Evolutionary conservation across 2,888 invertebrate species (phyloP), one percentile per base, ranked within the genome.

Genomic region (Coelopa pilipes): DNA sequence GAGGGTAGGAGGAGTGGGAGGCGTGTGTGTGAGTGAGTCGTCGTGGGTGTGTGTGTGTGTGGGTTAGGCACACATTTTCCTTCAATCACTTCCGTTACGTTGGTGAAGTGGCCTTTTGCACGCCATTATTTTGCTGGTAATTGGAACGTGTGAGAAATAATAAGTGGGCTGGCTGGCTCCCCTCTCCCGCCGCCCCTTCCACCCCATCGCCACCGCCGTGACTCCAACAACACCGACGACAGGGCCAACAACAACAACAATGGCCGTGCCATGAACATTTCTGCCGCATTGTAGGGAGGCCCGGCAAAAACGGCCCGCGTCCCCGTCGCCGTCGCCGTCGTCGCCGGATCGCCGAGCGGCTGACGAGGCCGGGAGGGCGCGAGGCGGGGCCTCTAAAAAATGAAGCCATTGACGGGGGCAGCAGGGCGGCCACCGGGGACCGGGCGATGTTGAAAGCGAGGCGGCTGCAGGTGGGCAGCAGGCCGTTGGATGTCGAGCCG

Each of bases 141-240:
- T 85, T 85, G 85, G 85, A 84, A 84, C 86, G 85, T 85, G 85
- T 85, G 85, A 85, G 85, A 84, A 85, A 85, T 85, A 84, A 82
- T 78, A 80, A 79, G 74, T 70, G 71, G 70, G 70, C 50, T 46
- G 70, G 70, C 50, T 46, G 34, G 34, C 7, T 34, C 70, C 70
- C 55, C n/a, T 45, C 24, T 53, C 67, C 55, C 13, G 47, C 19
- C 46, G 65, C 46, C 65, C 4, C 60, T 24, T 46, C 60, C 19
- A 59, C 19, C 34, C 19, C 21, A 69, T 19, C 66, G 66, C 19
- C 46, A 12, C 19, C 13, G 60, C 53, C 69, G 62, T 17, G 53
- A 62, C 50, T 59, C 60, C 55, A 49, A 62, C 7, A 19, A n/a
- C 19, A 63, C 19, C 63, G 19, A 60, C 46, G 53, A 68, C 60